Conservation (phyloP, 2,888 invertebrate genomes). For the Oeneis ivallda region DNA sequence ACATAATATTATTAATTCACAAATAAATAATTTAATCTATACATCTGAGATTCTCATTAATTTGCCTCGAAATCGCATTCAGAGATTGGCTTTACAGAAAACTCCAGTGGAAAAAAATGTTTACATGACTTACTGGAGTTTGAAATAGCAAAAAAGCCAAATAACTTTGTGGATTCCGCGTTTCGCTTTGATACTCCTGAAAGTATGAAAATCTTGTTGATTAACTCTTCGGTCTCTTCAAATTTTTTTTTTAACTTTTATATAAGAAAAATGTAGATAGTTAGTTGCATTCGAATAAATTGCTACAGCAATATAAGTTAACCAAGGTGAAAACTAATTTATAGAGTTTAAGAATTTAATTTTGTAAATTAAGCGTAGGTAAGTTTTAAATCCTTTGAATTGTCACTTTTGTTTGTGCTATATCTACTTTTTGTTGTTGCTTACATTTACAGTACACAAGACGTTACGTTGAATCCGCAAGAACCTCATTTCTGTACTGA, state of each 20-base stretch:
- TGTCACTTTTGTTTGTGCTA: too few relatives aligned
- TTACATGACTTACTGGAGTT: conserved; percentile 51
- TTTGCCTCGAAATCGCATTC: conserved; percentile 43
- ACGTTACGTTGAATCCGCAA: too few relatives aligned
- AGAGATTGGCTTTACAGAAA: conserved; percentile 51
- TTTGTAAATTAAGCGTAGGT: too few relatives aligned
- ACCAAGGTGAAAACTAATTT: neutral
- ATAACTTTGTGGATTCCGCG: conserved; percentile 62
- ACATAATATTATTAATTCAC: too few relatives aligned
- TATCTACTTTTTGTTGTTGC: too few relatives aligned
- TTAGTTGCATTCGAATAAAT: conserved; percentile 25
- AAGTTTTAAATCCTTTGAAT: too few relatives aligned
- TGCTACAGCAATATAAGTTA: conserved; percentile 14
- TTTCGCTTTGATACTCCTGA: conserved; percentile 66
- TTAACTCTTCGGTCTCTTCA: conserved; percentile 63
- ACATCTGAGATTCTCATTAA: conserved; percentile 39
- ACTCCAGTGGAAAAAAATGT: conserved; percentile 48
- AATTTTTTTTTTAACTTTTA: conserved; percentile 35
- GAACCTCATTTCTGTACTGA: too few relatives aligned
- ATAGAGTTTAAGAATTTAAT: too few relatives aligned
- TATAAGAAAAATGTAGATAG: conserved; percentile 27
- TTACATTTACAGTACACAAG: too few relatives aligned
- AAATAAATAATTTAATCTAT: conserved; percentile 27
- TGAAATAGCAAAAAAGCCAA: conserved; percentile 48
- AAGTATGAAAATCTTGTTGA: conserved; percentile 70